Evolutionary conservation across 2,888 invertebrate genomes (phyloP).

Genomic region (Norana najaformis): DNA sequence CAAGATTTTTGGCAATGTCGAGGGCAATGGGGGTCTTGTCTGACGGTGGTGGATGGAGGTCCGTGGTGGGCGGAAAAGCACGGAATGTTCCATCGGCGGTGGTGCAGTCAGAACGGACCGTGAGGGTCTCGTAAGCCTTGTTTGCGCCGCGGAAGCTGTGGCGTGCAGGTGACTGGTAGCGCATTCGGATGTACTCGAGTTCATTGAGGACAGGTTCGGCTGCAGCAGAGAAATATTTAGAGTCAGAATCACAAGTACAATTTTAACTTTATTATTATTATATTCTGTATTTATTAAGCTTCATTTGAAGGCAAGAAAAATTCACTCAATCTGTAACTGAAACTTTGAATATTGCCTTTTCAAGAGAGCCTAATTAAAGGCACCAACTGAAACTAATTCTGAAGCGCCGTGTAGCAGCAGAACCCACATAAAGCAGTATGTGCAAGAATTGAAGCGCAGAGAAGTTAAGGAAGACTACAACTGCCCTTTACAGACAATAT

Average conservation of each 20-base stretch:
- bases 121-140: constrained; percentile 34
- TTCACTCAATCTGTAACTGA: too few species aligned
- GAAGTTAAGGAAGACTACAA: too few species aligned
- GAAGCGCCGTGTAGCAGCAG: too few species aligned
- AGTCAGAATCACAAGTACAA: not conserved
- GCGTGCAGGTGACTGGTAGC: constrained; percentile 49
- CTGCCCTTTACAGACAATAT: too few species aligned
- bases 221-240: constrained; percentile 46
- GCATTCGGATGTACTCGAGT: constrained; percentile 61
- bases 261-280: not conserved
- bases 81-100: constrained; percentile 22
- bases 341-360: too few species aligned
- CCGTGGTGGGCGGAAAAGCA: not conserved
- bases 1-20: not conserved
- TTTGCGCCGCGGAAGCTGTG: constrained; percentile 43
- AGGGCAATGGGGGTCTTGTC: constrained; percentile 1
- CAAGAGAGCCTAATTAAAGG: too few species aligned
- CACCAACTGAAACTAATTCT: too few species aligned
- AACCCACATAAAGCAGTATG: too few species aligned
- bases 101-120: constrained; percentile 29
- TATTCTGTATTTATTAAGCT: not conserved
- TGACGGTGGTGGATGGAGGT: not conserved
- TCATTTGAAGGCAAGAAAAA: too few species aligned
- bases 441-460: too few species aligned
- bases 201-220: constrained; percentile 60